Evolutionary conservation across 2,113 vertebrate genomes (phyloP).

Genomic region (Clarias macrocephalus): DNA sequence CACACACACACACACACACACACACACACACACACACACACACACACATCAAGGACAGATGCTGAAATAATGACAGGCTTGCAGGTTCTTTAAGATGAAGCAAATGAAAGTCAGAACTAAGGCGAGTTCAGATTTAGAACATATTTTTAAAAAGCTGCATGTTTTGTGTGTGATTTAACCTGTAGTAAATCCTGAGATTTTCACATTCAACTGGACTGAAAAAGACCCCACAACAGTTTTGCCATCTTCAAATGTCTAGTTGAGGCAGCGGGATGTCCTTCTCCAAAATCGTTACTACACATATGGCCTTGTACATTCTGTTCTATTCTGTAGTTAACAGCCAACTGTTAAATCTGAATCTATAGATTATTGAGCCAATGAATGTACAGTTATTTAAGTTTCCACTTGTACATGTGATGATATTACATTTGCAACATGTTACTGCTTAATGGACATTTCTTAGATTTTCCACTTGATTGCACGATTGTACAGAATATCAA

Average conservation of each 20-base stretch:
- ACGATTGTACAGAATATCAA: too few species aligned
- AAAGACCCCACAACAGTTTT: neutral
- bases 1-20: slow-evolving; percentile 3
- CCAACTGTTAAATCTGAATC: too few species aligned
- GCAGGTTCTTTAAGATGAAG: slow-evolving; percentile 11
- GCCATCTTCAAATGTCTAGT: neutral
- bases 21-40: slow-evolving; percentile 7
- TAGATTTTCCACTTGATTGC: too few species aligned
- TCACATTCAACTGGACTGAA: neutral
- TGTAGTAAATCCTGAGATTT: neutral
- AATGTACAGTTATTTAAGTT: too few species aligned
- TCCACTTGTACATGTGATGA: too few species aligned
- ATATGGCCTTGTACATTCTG: too few species aligned
- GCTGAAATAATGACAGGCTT: slow-evolving; percentile 30
- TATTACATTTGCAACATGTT: too few species aligned
- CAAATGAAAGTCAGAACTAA: neutral
- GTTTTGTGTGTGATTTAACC: neutral
- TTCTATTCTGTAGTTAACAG: too few species aligned
- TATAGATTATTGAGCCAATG: too few species aligned
- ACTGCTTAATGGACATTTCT: too few species aligned
- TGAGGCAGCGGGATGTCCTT: too few species aligned
- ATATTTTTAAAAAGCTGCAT: neutral
- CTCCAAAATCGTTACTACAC: too few species aligned
- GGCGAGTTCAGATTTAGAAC: neutral
- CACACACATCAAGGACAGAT: slow-evolving; percentile 22